Evolutionary conservation across 2,888 invertebrate genomes (phyloP), one percentile per base, ranked within the genome.

Genomic region (Invenusta paracnida): DNA sequence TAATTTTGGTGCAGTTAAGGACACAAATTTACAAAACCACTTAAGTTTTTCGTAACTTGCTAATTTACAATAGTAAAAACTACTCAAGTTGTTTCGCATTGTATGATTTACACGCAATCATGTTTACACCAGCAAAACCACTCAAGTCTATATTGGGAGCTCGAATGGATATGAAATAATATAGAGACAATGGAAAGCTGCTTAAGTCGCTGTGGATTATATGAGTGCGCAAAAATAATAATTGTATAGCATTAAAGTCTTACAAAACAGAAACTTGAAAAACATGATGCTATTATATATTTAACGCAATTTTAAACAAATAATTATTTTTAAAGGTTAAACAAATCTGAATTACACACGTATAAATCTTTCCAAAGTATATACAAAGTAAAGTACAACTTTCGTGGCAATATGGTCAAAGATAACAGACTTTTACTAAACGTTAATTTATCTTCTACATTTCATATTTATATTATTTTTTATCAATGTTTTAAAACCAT

Each of bases 1-100:
- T 82, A 82, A 13, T 82, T 82, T 82, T 82, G 29, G 82, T 82
- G 31, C 27, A 30, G 17, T 29, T 27, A 30, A 82, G 27, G 27
- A 82, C 2, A 82, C 27, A 82, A 25, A 82, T 82, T 27, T 82
- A 82, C 31, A 86, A 84, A 86, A 73, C 86, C 73, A 86, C 84
- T 79, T 83, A 25, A 31, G 30, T 48, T 85, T 30, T 85, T 83
- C 0, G 84, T 25, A 13, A 23, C 28, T 84, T 84, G 82, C 31
- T 13, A n/a, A 82, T 67, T 73, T 73, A 73, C 73, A 73, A 73
- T 23, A 73, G 73, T 23, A 73, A 73, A 73, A n/a, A 73, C 73
- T 17, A 5, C 48, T 48, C 48, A 48, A 48, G 48, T 48, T 48
- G 48, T 48, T 48, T 48, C 17, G 48, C 48, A 17, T 48, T 48